Evolutionary conservation across 2,888 invertebrate species (phyloP), one percentile per base, ranked within the genome.

Genomic region (Drosophila testacea): DNA sequence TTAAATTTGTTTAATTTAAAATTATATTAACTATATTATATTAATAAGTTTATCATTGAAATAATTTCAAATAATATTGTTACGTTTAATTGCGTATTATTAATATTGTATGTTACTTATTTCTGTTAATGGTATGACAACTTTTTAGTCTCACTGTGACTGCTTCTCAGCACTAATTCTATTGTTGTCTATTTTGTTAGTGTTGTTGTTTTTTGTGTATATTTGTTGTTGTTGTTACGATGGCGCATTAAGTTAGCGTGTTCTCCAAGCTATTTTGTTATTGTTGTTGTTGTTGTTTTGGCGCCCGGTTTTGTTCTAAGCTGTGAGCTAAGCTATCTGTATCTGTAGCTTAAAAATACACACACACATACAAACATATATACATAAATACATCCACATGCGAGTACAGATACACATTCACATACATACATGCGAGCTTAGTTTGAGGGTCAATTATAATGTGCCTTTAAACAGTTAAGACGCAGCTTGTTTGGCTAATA

Each of bases 371-470:
- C 7, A 38, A 9, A 32, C 42, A 36, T 5, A 36, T 28, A 30
- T 9, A 42, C 47, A 22, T 4, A 39, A 9, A 48, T 16, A 27
- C n/a, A 22, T 55, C 50, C 42, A 62, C 30, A 57, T 39, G 16
- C 16, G 16, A 16, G 16, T 16, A 16, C 16, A 16, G 16, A 22
- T 55, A 52, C 42, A 62, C 30, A 57, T 39, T 28, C 41, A 57
- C 34, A 22, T 22, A 67, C 47, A 56, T 11, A 67, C 47, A 56
- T 11, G 54, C 36, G 62, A 68, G 57, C 48, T 68, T 27, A 68
- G 68, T 83, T 76, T 63, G 87, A 83, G 89, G 83, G 83, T 83
- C 84, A 83, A 81, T 89, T 86, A 69, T 86, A 83, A 83, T 71
- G 69, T 72, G 68, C 74, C 69, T 51, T 64, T 64, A 36, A 69